Percentiles rank a stretch among this genome's conserved stretches.
phyloP scores from a whole-genome alignment of 2,113 vertebrate genomes.

The Ancistrus triradiatus region DNA sequence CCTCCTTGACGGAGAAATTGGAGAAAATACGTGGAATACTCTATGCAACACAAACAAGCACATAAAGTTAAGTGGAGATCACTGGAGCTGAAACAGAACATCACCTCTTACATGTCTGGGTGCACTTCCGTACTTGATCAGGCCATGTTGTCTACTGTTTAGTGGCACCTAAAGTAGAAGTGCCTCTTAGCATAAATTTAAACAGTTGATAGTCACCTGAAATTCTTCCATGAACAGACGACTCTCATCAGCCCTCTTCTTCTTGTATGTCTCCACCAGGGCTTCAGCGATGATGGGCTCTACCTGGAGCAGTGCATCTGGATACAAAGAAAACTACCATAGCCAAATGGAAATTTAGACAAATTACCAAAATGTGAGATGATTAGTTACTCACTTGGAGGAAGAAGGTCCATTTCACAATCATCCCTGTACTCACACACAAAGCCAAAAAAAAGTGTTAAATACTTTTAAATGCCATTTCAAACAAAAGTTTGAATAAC shows the following conservation, averaged over 20 bases:
- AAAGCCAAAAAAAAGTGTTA: neutral
- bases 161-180: too few species aligned
- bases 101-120: too few species aligned
- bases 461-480: neutral
- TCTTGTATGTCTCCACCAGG: slow-evolving; percentile 82
- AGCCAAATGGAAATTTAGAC: neutral
- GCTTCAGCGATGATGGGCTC: slow-evolving; percentile 83
- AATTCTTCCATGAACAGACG: slow-evolving; percentile 94
- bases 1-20: slow-evolving; percentile 82
- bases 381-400: slow-evolving; percentile 64
- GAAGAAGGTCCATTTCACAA: slow-evolving; percentile 69
- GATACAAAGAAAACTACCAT: slow-evolving; percentile 32
- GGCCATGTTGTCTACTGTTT: neutral
- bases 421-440: neutral
- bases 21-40: slow-evolving; percentile 91
- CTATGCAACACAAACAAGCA: slow-evolving; percentile 61
- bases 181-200: too few species aligned
- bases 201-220: slow-evolving; percentile 71
- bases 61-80: too few species aligned
- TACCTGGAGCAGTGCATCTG: slow-evolving; percentile 72
- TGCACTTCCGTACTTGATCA: too few species aligned
- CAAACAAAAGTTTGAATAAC: neutral
- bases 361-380: neutral
- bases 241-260: slow-evolving; percentile 88
- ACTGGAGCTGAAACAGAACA: too few species aligned